Evolutionary conservation across 2,113 vertebrate genomes (phyloP), one percentile per base, ranked within the genome.

Genomic region (Rhombomys opimus): DNA sequence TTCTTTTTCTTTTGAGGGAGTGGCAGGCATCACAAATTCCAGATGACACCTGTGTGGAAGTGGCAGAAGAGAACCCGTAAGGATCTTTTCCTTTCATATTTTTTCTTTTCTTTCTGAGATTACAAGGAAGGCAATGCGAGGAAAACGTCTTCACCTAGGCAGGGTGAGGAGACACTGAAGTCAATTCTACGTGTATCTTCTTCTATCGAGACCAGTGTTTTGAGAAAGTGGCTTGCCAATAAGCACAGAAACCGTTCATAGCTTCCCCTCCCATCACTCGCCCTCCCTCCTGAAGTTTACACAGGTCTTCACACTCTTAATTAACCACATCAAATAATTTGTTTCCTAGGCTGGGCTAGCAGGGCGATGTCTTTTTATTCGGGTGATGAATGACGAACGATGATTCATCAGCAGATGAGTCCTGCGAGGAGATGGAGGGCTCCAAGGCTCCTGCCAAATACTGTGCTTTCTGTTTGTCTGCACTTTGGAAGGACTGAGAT

Each of bases 251-350:
- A 2, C 5, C 38, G 35, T 54, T 59, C 32, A 1, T 52, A 13
- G 77, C 7, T 82, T 86, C 78, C 70, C 81, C 72, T 77, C 77
- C 67, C 9, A 27, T n/a, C 27, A 1, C 59, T 68, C 38, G 10
- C 41, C 80, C 41, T 67, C 77, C 57, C 86, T 54, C 46, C 15
- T 82, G 59, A 84, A 85, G 27, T 30, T 89, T 78, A 63, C 89
- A 25, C 54, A 91, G 86, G 41, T 75, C 59, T 87, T 94, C 63
- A 80, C 8, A 13, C 81, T 87, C 65, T 82, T 90, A 76, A 97
- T 92, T 75, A 96, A 65, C 70, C 65, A 38, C 93, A 80, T 94
- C 85, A 95, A 87, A 72, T 93, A 50, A n/a, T 85, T 67, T 93
- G 85, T 70, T 85, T 87, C 76, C 91, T 54, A 25, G 57, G 89